Base-by-base conservation (phyloP, 2,797 vertebrate species). In the Danio jaintianensis region DNA sequence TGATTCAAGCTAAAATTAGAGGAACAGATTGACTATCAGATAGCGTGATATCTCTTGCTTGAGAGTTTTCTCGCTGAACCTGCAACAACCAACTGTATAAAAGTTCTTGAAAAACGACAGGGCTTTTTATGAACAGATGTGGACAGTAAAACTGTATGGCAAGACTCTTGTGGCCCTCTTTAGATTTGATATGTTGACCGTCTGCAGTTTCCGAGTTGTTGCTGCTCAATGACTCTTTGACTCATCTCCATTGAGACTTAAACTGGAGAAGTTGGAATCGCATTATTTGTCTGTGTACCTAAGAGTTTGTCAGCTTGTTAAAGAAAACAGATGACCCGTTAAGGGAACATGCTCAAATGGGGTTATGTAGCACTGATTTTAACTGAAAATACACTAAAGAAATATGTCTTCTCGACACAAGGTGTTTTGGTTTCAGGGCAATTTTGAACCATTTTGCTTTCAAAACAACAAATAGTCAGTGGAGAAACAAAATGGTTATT, bases 371-470 rank as follows among this genome's bases (percentile, higher is more conserved):
- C 58, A 43, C 73, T 62, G 71, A 75, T 66, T 83, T 80, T 78
- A 85, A 79, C 75, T 18, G 82, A 71, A 83, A 85, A 70, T 61
- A 78, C 70, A 74, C 36, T 71, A 73, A 42, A 63, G 72, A 10
- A 64, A 80, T 76, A 55, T 10, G 5, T 84, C 29, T 48, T 72
- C 20, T 72, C 86, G 75, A 85, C 86, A 73, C 76, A 71, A 40
- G 42, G 71, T 13, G 18, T 61, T 42, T 43, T 55, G 4, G 62
- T 87, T 83, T 84, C 70, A 70, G 48, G 69, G 56, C 48, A 80
- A 87, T 82, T 63, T 52, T 70, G 82, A 85, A 88, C 84, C 84
- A 77, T 66, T 58, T 62, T 59, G 13, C 42, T 38, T 69, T 82
- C 38, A 58, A 80, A 86, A 81, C 18, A 18, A 13, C 52, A 36